Evolutionary conservation across 2,797 vertebrate genomes (phyloP), one percentile per base, ranked within the genome.

Genomic region (Odontamblyopus lacepedii): DNA sequence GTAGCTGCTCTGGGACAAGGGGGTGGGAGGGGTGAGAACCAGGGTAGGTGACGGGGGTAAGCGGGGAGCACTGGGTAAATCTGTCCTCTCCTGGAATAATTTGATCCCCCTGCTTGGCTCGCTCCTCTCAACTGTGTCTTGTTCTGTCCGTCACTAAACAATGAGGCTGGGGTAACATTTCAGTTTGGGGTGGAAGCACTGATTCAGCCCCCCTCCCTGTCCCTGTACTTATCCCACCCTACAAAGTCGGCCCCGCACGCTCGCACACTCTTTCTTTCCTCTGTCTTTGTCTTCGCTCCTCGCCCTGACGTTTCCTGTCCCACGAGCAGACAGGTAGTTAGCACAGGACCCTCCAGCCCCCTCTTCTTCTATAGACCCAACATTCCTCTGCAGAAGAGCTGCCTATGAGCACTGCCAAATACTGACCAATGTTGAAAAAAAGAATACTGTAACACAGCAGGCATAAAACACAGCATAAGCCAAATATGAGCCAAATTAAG

Each of bases 91-190:
- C 86, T 86, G 88, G 80, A 89, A 92, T 85, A 91, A 92, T 87
- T 91, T 83, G 92, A 91, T 93, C 88, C 88, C 74, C 69, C 2
- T 35, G 79, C 88, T 87, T 87, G 86, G 86, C 88, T 91, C 75
- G 81, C 87, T 83, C 88, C 83, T 92, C 87, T 88, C 92, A 88
- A 93, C 89, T 92, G 85, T 83, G 88, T 92, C 88, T 93, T 93
- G 71, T 93, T 92, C 87, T 82, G 93, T 95, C 91, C 85, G 76
- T 93, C 91, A 80, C 89, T 95, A 95, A 98, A 97, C 88, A 92
- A 91, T 83, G 95, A 94, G 81, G 95, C 94, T 87, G 94, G 97
- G 84, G 92, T 97, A 86, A 94, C 92, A 60, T 98, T 98, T 92
- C 95, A 94, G 79, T 89, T 91, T 56, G 92, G 93, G 65, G 95